A percentile compares a stretch with the other conserved stretches of the same genome.
Evolutionary conservation across 2,113 vertebrate species (phyloP).

Genomic region (Onychostruthus taczanowskii): DNA sequence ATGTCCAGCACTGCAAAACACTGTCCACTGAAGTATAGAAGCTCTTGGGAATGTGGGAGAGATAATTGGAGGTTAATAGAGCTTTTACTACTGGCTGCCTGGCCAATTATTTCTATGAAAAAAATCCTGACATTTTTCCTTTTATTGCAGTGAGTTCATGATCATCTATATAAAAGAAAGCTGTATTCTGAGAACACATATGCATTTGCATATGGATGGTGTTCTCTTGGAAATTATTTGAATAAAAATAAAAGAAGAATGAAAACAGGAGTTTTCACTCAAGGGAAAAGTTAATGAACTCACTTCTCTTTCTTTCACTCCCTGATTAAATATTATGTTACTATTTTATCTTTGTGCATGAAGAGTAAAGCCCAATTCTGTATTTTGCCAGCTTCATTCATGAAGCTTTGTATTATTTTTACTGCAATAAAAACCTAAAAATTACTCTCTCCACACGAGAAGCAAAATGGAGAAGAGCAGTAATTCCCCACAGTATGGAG

Average conservation of each 20-base stretch:
- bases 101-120: conserved; percentile 29
- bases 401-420: conserved; percentile 65
- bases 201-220: conserved; percentile 50
- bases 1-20: neutral
- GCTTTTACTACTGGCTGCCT: conserved; percentile 30
- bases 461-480: conserved; percentile 30
- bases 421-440: conserved; percentile 46
- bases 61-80: conserved; percentile 42
- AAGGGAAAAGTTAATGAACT: conserved; percentile 68
- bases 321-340: conserved; percentile 69
- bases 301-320: conserved; percentile 65
- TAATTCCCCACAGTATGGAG: conserved; percentile 14
- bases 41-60: conserved; percentile 1
- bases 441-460: conserved; percentile 24
- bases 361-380: conserved; percentile 53
- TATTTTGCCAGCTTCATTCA: conserved; percentile 66
- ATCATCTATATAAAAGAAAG: conserved; percentile 53
- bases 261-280: conserved; percentile 66
- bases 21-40: neutral
- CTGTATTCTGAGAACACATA: conserved; percentile 44
- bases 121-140: conserved; percentile 22
- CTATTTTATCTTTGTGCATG: conserved; percentile 56
- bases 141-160: conserved; percentile 41
- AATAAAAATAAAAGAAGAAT: conserved; percentile 69
- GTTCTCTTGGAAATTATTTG: conserved; percentile 60